Evolutionary conservation across 2,797 vertebrate genomes (phyloP).

Genomic region (Notolabrus celidotus): DNA sequence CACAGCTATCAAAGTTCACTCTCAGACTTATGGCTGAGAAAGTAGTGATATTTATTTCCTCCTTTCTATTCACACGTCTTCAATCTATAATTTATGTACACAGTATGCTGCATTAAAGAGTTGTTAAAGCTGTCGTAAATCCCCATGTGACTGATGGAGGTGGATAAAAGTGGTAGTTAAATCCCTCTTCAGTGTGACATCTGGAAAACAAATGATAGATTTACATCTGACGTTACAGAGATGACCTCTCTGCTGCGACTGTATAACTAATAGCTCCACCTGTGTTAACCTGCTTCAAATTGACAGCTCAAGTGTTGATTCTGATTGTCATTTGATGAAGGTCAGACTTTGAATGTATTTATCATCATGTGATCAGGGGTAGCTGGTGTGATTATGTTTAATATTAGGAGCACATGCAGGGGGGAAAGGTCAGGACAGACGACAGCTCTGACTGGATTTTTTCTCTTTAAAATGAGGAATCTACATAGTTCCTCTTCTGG

Average conservation of each 20-base stretch:
- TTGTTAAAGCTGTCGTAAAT: constrained; percentile 13
- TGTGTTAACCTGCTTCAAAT: constrained; percentile 55
- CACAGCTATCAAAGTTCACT: no score
- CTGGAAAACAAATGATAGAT: constrained; percentile 38
- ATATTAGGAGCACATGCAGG: background rate
- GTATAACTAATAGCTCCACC: constrained; percentile 27
- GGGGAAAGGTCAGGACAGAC: constrained; percentile 1
- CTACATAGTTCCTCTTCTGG: constrained; percentile 62
- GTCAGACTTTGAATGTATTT: constrained; percentile 42
- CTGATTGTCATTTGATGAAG: constrained; percentile 31
- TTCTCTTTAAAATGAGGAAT: constrained; percentile 61
- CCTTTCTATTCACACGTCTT: no score
- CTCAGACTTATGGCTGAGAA: background rate
- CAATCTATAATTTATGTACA: constrained; percentile 3
- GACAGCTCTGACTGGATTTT: constrained; percentile 9
- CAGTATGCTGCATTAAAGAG: background rate
- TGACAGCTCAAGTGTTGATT: constrained; percentile 80
- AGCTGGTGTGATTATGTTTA: background rate
- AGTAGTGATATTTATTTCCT: background rate
- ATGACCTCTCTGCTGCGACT: constrained; percentile 24
- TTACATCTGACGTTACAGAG: constrained; percentile 9
- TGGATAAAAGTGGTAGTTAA: constrained; percentile 34
- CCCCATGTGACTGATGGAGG: constrained; percentile 2
- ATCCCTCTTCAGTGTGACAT: constrained; percentile 25
- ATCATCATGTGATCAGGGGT: constrained; percentile 8